Evolutionary conservation across 1,140 invertebrate species (phyloP).

Genomic region (Artemia franciscana): DNA sequence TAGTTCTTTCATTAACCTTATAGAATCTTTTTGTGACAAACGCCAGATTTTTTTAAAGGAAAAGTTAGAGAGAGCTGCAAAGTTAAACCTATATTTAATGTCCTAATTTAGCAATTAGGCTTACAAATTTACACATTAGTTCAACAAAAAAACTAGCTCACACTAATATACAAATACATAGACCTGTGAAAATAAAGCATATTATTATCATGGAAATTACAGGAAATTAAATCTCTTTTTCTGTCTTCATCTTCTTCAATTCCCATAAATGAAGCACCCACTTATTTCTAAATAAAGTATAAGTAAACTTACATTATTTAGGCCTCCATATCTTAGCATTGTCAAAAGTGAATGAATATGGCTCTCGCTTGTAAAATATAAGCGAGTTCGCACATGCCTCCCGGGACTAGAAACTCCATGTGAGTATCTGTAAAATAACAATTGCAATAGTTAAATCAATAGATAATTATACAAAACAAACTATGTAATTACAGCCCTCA

Average conservation of each 20-base stretch:
- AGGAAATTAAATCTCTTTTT: neutral
- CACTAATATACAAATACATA: too few relatives aligned
- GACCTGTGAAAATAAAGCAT: neutral
- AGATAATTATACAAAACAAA: too few relatives aligned
- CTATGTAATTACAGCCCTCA: too few relatives aligned
- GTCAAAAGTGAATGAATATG: conserved; percentile 95
- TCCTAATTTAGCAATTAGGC: too few relatives aligned
- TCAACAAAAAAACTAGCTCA: too few relatives aligned
- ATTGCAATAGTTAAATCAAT: too few relatives aligned
- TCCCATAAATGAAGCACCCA: conserved; percentile 4
- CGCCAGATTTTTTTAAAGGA: too few relatives aligned
- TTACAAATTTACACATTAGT: too few relatives aligned
- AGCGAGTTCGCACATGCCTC: conserved; percentile 78
- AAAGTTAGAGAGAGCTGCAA: too few relatives aligned
- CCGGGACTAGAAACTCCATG: conserved; percentile 94
- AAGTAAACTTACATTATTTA: conserved; percentile 47
- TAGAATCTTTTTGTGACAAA: too few relatives aligned
- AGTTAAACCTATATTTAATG: too few relatives aligned
- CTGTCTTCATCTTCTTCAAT: neutral
- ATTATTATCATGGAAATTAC: conserved; percentile 1
- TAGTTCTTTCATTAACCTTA: too few relatives aligned
- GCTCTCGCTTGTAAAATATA: conserved; percentile 98
- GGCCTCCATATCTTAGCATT: conserved; percentile 74
- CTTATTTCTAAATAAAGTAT: neutral
- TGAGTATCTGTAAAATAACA: conserved; percentile 43